Base-by-base conservation (phyloP, 2,797 vertebrate genomes). In the Clarias pachynema region DNA sequence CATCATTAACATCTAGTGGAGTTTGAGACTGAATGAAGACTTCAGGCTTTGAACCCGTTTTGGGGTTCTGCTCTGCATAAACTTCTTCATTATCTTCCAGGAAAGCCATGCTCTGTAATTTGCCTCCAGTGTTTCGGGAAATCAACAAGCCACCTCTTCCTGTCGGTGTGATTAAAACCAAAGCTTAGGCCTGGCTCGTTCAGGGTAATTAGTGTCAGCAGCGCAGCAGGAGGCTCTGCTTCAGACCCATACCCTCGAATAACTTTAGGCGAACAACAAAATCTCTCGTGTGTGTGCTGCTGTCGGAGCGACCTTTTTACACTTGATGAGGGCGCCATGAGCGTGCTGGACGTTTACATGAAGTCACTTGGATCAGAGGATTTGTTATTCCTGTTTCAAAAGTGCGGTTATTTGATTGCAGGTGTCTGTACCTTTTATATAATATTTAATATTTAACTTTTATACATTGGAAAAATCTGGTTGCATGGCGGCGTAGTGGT, bases 61-160 rank as follows among this genome's bases (percentile, higher is more conserved):
- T 26, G 59, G 14, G 0, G 9, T 49, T 49, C 62, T 81, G 44
- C 65, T 22, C 53, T 16, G 26, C 57, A 72, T 79, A 83, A 83
- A 72, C 26, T 57, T 89, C 73, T 90, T 90, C 83, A 92, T 91
- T 91, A 91, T 86, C 82, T 75, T 74, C 69, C 85, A 91, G 91
- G 83, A 90, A 53, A 88, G 82, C 65, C 31, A 12, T 65, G 26
- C 29, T 73, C 77, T 89, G 44, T 86, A 86, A 84, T 91, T 89
- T 91, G 87, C 74, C 79, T 87, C 89, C 85, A 70, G 65, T 81
- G 83, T 83, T 88, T 83, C 37, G 44, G 65, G 77, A 86, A 88
- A 88, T 60, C 80, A 81, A 83, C 85, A 77, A 68, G 69, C 37
- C 84, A 68, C 73, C 40, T 63, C 82, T 84, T 85, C 75, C 83